Percentiles rank a stretch among this genome's conserved stretches.
phyloP scores from a whole-genome alignment of 2,888 invertebrate species.

The Heliconius cydno region DNA sequence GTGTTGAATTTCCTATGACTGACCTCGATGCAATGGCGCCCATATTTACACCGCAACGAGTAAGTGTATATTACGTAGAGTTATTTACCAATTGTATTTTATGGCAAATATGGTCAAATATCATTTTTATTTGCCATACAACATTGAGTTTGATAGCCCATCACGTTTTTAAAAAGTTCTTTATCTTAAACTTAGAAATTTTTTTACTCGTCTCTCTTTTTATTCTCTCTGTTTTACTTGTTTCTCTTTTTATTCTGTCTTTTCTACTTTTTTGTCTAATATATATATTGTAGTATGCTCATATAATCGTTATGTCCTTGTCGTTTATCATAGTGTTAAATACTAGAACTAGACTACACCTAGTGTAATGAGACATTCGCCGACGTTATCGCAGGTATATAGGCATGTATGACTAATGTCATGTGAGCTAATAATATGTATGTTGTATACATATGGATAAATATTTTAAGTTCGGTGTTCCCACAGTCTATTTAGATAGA shows the following conservation, averaged over 20 bases:
- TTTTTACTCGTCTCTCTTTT: neutral
- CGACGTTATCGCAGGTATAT: neutral
- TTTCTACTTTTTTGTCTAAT: neutral
- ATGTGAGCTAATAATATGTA: no score
- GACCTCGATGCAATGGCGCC: conserved; percentile 97
- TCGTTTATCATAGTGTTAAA: neutral
- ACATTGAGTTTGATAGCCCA: neutral
- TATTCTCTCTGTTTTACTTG: neutral
- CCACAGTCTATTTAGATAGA: no score
- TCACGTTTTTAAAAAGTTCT: no score
- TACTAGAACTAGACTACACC: neutral
- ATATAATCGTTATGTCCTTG: neutral
- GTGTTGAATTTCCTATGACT: conserved; percentile 98
- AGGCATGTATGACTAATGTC: no score
- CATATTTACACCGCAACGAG: conserved; percentile 95
- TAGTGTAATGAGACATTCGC: neutral
- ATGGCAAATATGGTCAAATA: neutral
- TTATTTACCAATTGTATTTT: neutral
- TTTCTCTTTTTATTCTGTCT: no score
- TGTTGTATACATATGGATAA: no score
- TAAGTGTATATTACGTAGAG: conserved; percentile 66
- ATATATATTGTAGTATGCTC: neutral
- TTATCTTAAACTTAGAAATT: neutral
- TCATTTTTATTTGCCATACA: no score
- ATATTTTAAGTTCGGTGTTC: no score